Percentiles rank a stretch among this genome's conserved stretches.
phyloP scores from a whole-genome alignment of 2,888 invertebrate genomes.

The Leucophenga maculata region DNA sequence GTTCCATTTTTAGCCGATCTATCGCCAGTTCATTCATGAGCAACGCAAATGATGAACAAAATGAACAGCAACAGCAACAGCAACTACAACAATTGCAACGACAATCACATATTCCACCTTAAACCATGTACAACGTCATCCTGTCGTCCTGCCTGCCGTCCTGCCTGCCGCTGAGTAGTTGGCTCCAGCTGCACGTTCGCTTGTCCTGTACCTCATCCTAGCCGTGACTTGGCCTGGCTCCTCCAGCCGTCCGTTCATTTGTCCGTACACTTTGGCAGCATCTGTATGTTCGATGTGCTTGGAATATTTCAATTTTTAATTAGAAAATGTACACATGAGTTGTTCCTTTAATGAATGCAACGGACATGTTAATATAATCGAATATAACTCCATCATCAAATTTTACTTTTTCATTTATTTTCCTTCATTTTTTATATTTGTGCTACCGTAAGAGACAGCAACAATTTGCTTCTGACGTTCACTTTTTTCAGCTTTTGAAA shows the following conservation, averaged over 20 bases:
- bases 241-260: background rate
- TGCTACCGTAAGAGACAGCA: background rate
- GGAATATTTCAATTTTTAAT: conserved; percentile 69
- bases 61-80: conserved; percentile 30
- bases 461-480: background rate
- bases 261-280: background rate
- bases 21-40: conserved; percentile 10
- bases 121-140: conserved; percentile 5
- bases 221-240: background rate
- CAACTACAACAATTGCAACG: conserved; percentile 19
- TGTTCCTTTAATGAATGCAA: conserved; percentile 63
- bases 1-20: background rate
- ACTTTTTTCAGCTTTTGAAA: background rate
- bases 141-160: background rate
- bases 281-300: conserved; percentile 47
- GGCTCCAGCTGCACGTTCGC: background rate
- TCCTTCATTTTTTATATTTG: background rate
- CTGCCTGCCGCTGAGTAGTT: background rate
- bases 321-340: conserved; percentile 69
- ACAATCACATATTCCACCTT: background rate
- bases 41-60: no score
- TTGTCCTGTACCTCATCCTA: background rate
- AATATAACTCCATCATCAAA: conserved; percentile 35
- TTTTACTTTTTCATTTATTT: background rate
- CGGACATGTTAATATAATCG: conserved; percentile 53